Percentiles rank a stretch among this genome's conserved stretches.
These are phyloP conservation scores for Apaloderma vittatum DNA, from an alignment of 2,113 vertebrate species.

Conservation along the genomic window DNA sequence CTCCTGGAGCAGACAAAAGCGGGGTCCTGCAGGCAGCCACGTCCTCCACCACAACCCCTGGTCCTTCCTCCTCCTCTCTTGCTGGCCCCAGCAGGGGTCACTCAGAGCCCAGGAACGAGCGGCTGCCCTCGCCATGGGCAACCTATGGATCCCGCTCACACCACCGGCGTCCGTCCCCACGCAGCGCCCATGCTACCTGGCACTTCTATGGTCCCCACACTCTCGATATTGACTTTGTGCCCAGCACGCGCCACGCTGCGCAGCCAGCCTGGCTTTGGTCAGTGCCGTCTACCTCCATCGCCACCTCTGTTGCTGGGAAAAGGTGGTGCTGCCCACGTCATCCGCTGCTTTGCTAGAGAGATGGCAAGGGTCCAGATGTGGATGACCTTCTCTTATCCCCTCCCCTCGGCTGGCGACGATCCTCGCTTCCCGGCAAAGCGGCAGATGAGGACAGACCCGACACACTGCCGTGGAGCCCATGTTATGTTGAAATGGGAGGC, in stretches of 20 bases:
- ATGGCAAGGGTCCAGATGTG: fast-evolving
- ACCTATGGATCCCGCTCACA: fast-evolving
- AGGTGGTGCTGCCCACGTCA: background rate
- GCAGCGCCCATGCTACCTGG: fast-evolving
- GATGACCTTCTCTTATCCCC: background rate
- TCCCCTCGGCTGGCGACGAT: background rate
- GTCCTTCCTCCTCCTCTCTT: constrained; percentile 31
- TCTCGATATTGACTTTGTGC: fast-evolving
- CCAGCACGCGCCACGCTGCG: fast-evolving
- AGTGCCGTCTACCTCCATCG: background rate
- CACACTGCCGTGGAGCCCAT: fast-evolving
- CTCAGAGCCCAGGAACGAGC: constrained; percentile 62
- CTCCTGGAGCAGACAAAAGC: constrained; percentile 9
- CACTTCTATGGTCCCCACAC: fast-evolving
- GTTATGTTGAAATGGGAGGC: background rate
- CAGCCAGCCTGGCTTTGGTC: background rate
- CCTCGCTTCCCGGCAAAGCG: background rate
- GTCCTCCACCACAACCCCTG: background rate
- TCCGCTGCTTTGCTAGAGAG: fast-evolving
- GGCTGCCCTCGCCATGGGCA: background rate
- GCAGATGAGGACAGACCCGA: background rate
- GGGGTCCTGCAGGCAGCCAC: background rate
- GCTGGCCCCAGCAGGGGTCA: constrained; percentile 71
- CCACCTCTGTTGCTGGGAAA: background rate
- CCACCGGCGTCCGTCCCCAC: background rate